These are phyloP conservation scores for Silurus meridionalis DNA, from an alignment of 2,113 vertebrate genomes.

Conservation along the genomic window DNA sequence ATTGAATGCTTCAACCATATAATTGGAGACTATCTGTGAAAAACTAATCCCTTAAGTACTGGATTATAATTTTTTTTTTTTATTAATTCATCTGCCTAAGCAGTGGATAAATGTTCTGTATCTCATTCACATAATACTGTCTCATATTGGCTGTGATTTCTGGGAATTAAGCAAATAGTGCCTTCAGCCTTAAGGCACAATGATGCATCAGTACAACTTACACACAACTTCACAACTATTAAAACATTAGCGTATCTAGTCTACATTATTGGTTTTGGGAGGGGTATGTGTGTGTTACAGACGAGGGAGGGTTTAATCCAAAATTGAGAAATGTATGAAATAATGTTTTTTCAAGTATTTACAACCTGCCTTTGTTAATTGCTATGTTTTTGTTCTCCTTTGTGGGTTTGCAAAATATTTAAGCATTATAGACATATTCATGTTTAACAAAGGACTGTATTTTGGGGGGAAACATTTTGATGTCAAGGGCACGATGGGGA, in stretches of 20 bases:
- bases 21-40: constrained; percentile 3
- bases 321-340: constrained; percentile 42
- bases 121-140: neutral
- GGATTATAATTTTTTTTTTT: neutral
- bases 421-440: neutral
- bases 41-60: neutral
- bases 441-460: constrained; percentile 19
- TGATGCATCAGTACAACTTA: constrained; percentile 36
- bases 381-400: constrained; percentile 56
- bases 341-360: constrained; percentile 53
- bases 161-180: neutral
- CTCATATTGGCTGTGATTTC: neutral
- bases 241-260: neutral
- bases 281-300: constrained; percentile 43
- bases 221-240: neutral
- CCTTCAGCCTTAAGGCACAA: constrained; percentile 25
- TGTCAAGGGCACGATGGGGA: neutral
- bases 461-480: constrained; percentile 10
- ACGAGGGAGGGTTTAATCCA: neutral
- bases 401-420: constrained; percentile 55
- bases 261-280: neutral
- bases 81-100: neutral
- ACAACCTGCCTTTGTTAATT: constrained; percentile 48
- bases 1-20: constrained; percentile 8
- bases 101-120: neutral